These are phyloP conservation scores for Cosmopolites sordidus DNA, from an alignment of 2,888 invertebrate species.

Conservation along the genomic window DNA sequence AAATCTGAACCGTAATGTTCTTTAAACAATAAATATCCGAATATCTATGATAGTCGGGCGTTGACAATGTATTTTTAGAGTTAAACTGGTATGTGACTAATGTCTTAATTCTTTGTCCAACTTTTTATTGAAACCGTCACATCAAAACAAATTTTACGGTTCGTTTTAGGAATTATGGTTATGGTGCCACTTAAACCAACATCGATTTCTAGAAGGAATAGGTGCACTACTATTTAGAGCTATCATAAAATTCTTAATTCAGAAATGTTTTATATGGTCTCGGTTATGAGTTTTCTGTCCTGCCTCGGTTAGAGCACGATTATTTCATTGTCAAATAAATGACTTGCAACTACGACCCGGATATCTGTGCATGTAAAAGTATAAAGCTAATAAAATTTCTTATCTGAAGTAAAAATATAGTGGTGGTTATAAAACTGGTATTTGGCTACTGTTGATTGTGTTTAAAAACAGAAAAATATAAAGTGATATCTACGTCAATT, in stretches of 20 bases:
- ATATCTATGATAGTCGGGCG: background rate
- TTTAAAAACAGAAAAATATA: background rate
- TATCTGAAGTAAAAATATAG: conserved; percentile 13
- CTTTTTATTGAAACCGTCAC: conserved; percentile 21
- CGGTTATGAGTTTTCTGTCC: conserved; percentile 17
- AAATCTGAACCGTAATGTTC: too few species aligned
- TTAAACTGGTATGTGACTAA: background rate
- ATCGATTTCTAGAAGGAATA: conserved; percentile 23
- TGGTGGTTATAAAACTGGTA: background rate
- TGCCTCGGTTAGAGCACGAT: conserved; percentile 10
- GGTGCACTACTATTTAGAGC: conserved; percentile 26
- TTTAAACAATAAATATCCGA: too few species aligned
- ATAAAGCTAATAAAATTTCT: conserved; percentile 6
- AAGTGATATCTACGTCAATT: too few species aligned
- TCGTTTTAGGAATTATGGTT: conserved; percentile 20
- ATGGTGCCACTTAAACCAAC: conserved; percentile 19
- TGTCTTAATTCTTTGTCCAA: conserved; percentile 4
- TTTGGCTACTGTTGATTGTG: background rate
- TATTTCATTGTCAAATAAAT: conserved; percentile 18
- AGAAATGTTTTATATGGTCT: conserved; percentile 34
- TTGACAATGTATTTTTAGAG: background rate
- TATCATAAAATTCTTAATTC: conserved; percentile 38
- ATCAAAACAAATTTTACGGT: conserved; percentile 21
- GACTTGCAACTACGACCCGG: conserved; percentile 4
- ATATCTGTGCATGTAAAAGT: conserved; percentile 6